phyloP scores from a whole-genome alignment of 2,888 invertebrate species.

The Luperina testacea region DNA sequence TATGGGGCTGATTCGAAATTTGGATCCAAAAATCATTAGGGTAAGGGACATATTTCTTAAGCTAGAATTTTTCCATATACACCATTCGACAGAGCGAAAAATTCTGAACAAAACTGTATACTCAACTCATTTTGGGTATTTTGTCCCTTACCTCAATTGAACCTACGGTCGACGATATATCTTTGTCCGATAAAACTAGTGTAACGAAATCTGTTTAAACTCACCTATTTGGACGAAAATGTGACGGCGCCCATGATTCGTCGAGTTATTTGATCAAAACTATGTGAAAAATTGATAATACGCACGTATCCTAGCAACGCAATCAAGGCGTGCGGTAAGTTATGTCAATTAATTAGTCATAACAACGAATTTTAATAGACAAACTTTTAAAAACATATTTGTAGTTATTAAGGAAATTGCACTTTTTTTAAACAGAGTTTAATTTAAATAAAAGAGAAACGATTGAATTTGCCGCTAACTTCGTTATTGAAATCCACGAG shows the following conservation, averaged over 20 bases:
- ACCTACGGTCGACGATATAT: too few relatives aligned
- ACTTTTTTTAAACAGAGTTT: background rate
- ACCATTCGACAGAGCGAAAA: too few relatives aligned
- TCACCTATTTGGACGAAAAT: constrained; percentile 63
- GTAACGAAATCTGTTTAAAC: constrained; percentile 35
- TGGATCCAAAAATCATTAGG: too few relatives aligned
- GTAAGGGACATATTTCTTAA: too few relatives aligned
- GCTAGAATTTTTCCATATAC: too few relatives aligned
- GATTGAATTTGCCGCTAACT: background rate
- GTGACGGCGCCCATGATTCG: constrained; percentile 58
- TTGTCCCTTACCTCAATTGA: too few relatives aligned
- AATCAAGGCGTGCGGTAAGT: constrained; percentile 71
- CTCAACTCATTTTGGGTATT: too few relatives aligned
- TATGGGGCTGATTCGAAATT: too few relatives aligned
- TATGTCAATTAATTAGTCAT: constrained; percentile 34
- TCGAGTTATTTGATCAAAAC: constrained; percentile 63
- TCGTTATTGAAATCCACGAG: background rate
- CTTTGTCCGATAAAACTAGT: background rate
- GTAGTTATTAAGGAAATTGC: background rate
- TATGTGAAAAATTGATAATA: constrained; percentile 70
- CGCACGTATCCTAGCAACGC: constrained; percentile 83
- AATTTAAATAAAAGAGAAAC: constrained; percentile 6
- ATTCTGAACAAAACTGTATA: too few relatives aligned
- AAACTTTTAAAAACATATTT: constrained; percentile 1
- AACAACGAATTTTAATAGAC: constrained; percentile 15